phyloP scores from a whole-genome alignment of 2,113 vertebrate genomes.

The Nothobranchius kuhntae region DNA sequence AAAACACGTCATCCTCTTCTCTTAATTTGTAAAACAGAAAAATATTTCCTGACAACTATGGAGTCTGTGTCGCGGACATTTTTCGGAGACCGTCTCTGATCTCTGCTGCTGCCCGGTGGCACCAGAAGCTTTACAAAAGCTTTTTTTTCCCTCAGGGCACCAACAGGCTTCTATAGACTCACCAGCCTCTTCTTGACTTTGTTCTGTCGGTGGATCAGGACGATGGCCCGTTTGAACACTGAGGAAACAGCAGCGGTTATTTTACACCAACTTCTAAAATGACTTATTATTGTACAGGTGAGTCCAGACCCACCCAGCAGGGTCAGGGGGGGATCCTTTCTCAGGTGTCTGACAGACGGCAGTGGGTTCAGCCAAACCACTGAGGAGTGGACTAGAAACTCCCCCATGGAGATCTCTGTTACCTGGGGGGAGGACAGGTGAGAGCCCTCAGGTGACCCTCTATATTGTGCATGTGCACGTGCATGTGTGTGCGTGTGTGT shows the following conservation, averaged over 20 bases:
- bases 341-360: constrained; percentile 85
- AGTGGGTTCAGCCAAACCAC: constrained; percentile 92
- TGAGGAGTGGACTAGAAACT: constrained; percentile 89
- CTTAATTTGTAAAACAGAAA: too few relatives aligned
- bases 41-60: too few relatives aligned
- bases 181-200: constrained; percentile 94
- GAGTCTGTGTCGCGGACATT: too few relatives aligned
- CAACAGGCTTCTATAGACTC: constrained; percentile 58
- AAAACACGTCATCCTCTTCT: too few relatives aligned
- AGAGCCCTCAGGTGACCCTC: neutral
- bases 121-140: too few relatives aligned
- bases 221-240: constrained; percentile 96
- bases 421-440: constrained; percentile 74
- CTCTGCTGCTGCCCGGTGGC: too few relatives aligned
- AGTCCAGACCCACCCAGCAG: constrained; percentile 84
- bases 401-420: constrained; percentile 94
- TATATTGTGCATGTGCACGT: too few relatives aligned
- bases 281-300: too few relatives aligned
- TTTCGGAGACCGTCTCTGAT: too few relatives aligned
- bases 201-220: constrained; percentile 89
- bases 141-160: too few relatives aligned
- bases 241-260: constrained; percentile 16
- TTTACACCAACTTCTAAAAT: neutral
- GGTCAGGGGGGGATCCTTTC: constrained; percentile 89
- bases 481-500: neutral